Evolutionary conservation across 2,888 invertebrate genomes (phyloP).

Genomic region (Diachrysia chrysitis): DNA sequence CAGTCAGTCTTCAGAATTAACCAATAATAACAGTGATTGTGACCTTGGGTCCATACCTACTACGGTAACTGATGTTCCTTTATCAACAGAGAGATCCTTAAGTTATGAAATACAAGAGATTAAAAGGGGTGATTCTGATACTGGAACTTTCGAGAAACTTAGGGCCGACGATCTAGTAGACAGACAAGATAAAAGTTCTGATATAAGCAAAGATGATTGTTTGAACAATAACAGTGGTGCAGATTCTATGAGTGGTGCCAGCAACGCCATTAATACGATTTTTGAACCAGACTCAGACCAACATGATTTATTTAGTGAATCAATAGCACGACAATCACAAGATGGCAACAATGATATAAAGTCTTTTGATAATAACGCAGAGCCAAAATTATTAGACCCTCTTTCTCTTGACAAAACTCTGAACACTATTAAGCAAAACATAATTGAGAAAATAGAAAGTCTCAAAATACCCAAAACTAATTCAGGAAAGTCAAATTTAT

Average conservation of each 20-base stretch:
- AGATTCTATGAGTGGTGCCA: constrained; percentile 40
- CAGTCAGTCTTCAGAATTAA: constrained; percentile 12
- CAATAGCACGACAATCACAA: constrained; percentile 14
- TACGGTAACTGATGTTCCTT: constrained; percentile 5
- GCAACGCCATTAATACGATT: constrained; percentile 26
- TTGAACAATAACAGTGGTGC: constrained; percentile 5
- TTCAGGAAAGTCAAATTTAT: constrained; percentile 8
- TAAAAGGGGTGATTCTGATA: constrained; percentile 6
- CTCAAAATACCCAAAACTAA: constrained; percentile 51
- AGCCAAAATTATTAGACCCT: constrained; percentile 17
- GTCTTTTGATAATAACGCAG: constrained; percentile 1
- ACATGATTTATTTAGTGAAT: constrained; percentile 22
- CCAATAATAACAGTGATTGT: constrained; percentile 13
- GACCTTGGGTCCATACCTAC: not conserved
- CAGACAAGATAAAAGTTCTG: constrained; percentile 4
- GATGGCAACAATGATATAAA: not conserved
- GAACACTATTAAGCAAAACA: constrained; percentile 60
- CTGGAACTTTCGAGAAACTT: not conserved
- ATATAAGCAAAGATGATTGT: constrained; percentile 20
- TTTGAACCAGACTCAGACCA: constrained; percentile 11
- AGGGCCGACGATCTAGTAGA: not conserved
- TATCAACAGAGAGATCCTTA: constrained; percentile 14
- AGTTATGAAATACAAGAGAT: constrained; percentile 3
- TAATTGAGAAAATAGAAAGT: constrained; percentile 62
- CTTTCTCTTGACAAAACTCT: constrained; percentile 47